phyloP scores from a whole-genome alignment of 1,140 invertebrate species.

The Drosophila rufa region DNA sequence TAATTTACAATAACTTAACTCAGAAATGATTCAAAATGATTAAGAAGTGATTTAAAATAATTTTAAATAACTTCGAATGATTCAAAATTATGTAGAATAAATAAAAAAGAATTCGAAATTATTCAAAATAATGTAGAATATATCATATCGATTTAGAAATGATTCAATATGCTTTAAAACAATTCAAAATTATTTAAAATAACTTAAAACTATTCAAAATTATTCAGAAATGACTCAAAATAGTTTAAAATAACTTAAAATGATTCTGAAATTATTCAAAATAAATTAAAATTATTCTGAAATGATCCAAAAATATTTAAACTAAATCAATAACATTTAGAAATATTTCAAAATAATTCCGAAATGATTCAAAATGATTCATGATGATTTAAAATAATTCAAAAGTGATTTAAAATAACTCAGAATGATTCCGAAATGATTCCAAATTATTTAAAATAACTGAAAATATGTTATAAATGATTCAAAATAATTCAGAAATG shows the following conservation, averaged over 20 bases:
- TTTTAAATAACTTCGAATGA: not conserved
- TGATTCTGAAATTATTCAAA: not conserved
- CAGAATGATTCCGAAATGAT: not conserved
- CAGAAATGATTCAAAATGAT: not conserved
- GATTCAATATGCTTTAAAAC: too few relatives aligned
- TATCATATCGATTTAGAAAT: too few relatives aligned
- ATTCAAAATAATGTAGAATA: too few relatives aligned
- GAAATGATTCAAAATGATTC: not conserved
- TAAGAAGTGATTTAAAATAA: not conserved
- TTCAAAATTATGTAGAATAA: not conserved
- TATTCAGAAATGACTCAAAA: too few relatives aligned
- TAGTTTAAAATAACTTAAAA: too few relatives aligned
- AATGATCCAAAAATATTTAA: not conserved
- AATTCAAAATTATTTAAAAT: too few relatives aligned
- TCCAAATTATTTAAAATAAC: too few relatives aligned
- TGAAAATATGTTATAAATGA: not conserved
- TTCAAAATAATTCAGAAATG: not conserved
- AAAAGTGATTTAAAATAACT: too few relatives aligned
- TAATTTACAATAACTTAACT: too few relatives aligned
- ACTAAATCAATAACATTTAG: not conserved
- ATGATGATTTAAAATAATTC: not conserved
- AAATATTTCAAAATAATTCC: too few relatives aligned
- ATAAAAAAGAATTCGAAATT: too few relatives aligned
- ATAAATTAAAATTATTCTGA: not conserved
- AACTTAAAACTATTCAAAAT: too few relatives aligned